A percentile compares a stretch with the other conserved stretches of the same genome.
These are phyloP conservation scores for Eurytoma californica DNA, from an alignment of 2,888 invertebrate genomes.

Conservation along the genomic window DNA sequence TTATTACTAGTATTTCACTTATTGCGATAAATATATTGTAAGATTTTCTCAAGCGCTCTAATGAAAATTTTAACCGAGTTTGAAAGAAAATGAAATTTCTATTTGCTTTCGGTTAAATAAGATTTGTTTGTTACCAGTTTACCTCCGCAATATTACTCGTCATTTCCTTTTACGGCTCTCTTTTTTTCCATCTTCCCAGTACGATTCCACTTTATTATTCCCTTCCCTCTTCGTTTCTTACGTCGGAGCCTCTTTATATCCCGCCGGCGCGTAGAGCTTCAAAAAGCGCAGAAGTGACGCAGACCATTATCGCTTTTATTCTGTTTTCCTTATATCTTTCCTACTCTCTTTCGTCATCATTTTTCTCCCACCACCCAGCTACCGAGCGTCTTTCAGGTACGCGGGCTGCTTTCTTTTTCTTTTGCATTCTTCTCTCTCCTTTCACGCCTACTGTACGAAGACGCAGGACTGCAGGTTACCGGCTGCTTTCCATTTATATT, in stretches of 20 bases:
- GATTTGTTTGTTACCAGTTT: slow-evolving; percentile 23
- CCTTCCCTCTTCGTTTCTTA: slow-evolving; percentile 10
- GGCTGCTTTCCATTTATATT: slow-evolving; percentile 10
- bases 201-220: slow-evolving; percentile 32
- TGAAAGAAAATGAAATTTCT: too few relatives aligned
- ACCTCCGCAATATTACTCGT: too few relatives aligned
- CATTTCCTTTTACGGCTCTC: too few relatives aligned
- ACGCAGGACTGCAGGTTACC: slow-evolving; percentile 13
- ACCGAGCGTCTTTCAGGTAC: slow-evolving; percentile 14
- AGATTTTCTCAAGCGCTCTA: too few relatives aligned
- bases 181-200: neutral
- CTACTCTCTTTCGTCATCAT: slow-evolving; percentile 36
- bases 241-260: slow-evolving; percentile 2
- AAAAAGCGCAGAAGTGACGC: slow-evolving; percentile 44
- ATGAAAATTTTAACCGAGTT: too few relatives aligned
- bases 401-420: slow-evolving; percentile 10
- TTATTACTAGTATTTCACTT: too few relatives aligned
- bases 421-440: neutral
- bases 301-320: slow-evolving; percentile 46
- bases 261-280: slow-evolving; percentile 9
- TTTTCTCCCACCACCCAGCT: slow-evolving; percentile 21
- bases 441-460: neutral
- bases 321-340: slow-evolving; percentile 29
- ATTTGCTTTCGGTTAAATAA: neutral
- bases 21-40: too few relatives aligned